Conservation (phyloP, 2,113 vertebrate genomes). For the Gorsachius goisagi region DNA sequence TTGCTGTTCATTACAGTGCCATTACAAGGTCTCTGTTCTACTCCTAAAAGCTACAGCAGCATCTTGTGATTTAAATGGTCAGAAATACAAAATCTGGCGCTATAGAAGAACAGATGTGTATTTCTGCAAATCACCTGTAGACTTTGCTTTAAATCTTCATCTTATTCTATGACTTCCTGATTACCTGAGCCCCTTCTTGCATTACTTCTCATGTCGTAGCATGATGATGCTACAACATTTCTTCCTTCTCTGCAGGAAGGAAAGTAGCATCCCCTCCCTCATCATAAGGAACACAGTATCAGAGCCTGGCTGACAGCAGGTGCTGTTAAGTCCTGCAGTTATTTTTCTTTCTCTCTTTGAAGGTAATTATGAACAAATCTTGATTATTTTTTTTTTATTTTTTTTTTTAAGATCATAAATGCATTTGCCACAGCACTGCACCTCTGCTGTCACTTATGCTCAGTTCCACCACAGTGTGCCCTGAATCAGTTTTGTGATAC, state of each 20-base stretch:
- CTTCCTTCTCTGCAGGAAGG: not conserved
- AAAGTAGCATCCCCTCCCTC: not conserved
- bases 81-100: not conserved
- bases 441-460: slow-evolving; percentile 26
- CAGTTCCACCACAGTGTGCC: not conserved
- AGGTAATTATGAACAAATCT: not conserved
- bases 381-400: not conserved
- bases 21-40: not conserved
- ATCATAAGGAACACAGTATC: too few species aligned
- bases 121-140: not conserved
- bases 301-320: not conserved
- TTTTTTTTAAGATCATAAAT: not conserved
- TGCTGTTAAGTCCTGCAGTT: not conserved
- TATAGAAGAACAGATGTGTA: not conserved
- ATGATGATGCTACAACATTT: not conserved
- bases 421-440: not conserved
- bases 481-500: slow-evolving; percentile 30
- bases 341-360: not conserved
- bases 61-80: not conserved
- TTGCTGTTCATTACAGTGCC: not conserved
- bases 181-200: not conserved
- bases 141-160: not conserved
- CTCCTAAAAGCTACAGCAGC: not conserved
- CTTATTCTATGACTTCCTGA: not conserved
- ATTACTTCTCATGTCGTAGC: not conserved